Evolutionary conservation across 2,113 vertebrate species (phyloP), one percentile per base, ranked within the genome.

Genomic region (Symphodus melops): DNA sequence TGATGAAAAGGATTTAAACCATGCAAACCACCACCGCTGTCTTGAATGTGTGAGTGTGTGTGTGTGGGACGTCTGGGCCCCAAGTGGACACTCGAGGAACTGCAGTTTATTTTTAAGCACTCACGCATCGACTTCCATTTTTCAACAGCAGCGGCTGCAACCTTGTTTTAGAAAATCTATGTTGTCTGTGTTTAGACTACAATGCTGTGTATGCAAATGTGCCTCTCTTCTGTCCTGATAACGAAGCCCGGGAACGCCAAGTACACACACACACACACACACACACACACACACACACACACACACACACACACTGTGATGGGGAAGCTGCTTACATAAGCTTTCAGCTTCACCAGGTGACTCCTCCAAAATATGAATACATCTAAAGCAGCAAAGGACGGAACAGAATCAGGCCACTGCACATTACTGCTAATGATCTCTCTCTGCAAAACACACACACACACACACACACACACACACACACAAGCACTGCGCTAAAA

Each of bases 361-460:
- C 72, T 83, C 48, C 75, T 81, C 51, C 52, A 72, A 84, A 87
- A 86, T 87, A 82, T 84, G 68, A 86, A 78, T 69, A 76, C 54
- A 68, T 77, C 51, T 53, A 68, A 77, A 75, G 77, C 19, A 75
- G 54, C 52, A 3, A 42, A 75, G 84, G 77, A 71, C 14, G 3
- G 60, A 41, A 41, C 14, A 54, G 69, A 84, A 88, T 69, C 78
- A 85, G 83, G 72, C 80, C 80, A 70, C 51, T 42, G 77, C 77
- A 77, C 77, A 82, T 79, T 81, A 72, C 37, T 14, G 72, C 74
- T 75, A 87, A 87, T 87, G 81, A 84, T 87, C 75, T 70, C 66
- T 28, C 72, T 57, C 65, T 75, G 67, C 65, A 52, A 68, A 77
- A 25, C 25, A 25, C 25, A 25, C 76, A 51, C 54, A 68, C 58